These are phyloP conservation scores for Bemisia tabaci DNA, from an alignment of 1,140 invertebrate species.

Conservation along the genomic window DNA sequence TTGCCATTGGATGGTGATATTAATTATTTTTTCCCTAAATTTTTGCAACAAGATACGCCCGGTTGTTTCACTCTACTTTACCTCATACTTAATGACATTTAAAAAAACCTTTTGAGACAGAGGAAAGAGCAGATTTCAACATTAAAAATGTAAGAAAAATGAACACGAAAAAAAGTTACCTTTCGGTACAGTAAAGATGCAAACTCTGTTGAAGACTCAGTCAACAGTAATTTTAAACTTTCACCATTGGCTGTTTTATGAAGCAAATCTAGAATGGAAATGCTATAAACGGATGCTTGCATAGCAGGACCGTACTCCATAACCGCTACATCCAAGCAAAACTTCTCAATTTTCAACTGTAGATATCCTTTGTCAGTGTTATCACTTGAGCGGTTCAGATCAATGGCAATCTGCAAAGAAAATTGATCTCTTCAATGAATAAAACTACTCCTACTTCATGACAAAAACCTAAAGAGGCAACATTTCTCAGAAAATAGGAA, in stretches of 20 bases:
- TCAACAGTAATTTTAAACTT: conserved; percentile 59
- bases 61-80: too few relatives aligned
- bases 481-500: too few relatives aligned
- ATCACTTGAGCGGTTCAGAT: conserved; percentile 45
- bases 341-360: conserved; percentile 51
- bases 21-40: too few relatives aligned
- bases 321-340: conserved; percentile 56
- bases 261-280: conserved; percentile 66
- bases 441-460: too few relatives aligned
- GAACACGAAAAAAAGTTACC: conserved; percentile 31
- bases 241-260: conserved; percentile 56
- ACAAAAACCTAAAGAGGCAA: too few relatives aligned
- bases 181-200: conserved; percentile 61
- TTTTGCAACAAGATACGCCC: too few relatives aligned
- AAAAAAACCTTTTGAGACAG: too few relatives aligned
- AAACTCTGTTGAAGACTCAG: conserved; percentile 43
- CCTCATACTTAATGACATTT: too few relatives aligned
- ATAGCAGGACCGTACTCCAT: conserved; percentile 67
- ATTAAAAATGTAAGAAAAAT: background rate
- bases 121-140: too few relatives aligned
- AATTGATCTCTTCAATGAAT: too few relatives aligned
- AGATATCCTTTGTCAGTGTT: conserved; percentile 56
- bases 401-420: conserved; percentile 30
- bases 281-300: conserved; percentile 52
- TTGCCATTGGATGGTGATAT: too few relatives aligned